Base-by-base conservation (phyloP, 2,888 invertebrate species). In the Dascillus cervinus region DNA sequence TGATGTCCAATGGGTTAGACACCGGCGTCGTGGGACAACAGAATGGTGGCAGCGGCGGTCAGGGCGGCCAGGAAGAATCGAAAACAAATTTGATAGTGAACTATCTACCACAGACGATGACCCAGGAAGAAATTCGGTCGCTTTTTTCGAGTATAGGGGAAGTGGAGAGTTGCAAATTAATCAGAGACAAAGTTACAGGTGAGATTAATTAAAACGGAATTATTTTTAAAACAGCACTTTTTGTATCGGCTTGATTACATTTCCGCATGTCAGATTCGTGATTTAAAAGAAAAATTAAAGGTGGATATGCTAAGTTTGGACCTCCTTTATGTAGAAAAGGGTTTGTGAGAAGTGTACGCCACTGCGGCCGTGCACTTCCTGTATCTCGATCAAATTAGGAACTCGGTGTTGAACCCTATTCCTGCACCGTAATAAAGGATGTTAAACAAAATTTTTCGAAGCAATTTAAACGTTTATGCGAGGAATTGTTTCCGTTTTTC, bases 51-150 rank as follows among this genome's bases (percentile, higher is more conserved):
- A 70, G 69, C 41, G 68, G 67, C 48, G 66, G 70, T 43, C 64
- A 60, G 46, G 60, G 57, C 30, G 62, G 70, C 29, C 79, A 83
- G 58, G 87, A 88, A 70, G 92, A 94, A 73, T 90, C 89, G 57
- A 89, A 92, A 73, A 98, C 97, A 53, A 98, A 98, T 73, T 80
- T 98, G 52, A 98, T 98, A 69, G 97, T 98, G 60, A 98, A 98
- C 74, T 98, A 98, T 70, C 77, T 98, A 68, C 98, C 98, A 42
- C 98, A 98, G 74, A 95, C 90, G 54, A 98, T 98, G 98, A 94
- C 94, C 34, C 97, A 98, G 70, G 97, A 97, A 68, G 97, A 97
- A 69, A 97, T 98, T 46, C 78, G 96, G 44, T 91, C 94, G 34
- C 76, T 99, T 32, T 99, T 99, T 72, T 90, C 94, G 33, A 92